Evolutionary conservation across 2,113 vertebrate genomes (phyloP).

Genomic region (Pseudorhombus dupliciocellatus): DNA sequence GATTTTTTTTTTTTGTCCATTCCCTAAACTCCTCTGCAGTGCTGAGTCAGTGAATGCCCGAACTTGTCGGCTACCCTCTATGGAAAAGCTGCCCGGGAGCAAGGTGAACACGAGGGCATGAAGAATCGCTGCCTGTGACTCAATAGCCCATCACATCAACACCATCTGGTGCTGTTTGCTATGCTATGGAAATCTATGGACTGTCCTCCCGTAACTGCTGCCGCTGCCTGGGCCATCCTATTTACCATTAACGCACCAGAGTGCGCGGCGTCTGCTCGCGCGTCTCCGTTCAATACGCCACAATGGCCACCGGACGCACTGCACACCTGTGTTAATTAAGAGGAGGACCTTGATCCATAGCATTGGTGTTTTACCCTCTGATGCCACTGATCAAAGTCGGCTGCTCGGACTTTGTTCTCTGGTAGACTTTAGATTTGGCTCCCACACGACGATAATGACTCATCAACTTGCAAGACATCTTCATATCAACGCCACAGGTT

Average conservation of each 20-base stretch:
- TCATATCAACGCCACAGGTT: background rate
- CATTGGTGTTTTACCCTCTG: background rate
- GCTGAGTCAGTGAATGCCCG: constrained; percentile 29
- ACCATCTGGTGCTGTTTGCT: constrained; percentile 54
- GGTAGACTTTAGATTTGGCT: background rate
- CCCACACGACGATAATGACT: background rate
- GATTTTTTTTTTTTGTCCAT: constrained; percentile 8
- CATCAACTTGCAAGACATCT: background rate
- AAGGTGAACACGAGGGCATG: constrained; percentile 60
- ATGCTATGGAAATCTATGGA: constrained; percentile 36
- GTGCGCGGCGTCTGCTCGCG: background rate
- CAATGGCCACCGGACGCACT: background rate
- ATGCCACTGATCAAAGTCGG: background rate
- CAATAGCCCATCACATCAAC: constrained; percentile 32
- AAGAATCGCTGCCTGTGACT: constrained; percentile 43
- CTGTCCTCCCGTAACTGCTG: constrained; percentile 34
- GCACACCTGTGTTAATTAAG: constrained; percentile 8
- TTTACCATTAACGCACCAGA: constrained; percentile 23
- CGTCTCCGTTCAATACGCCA: background rate
- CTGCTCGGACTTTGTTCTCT: background rate
- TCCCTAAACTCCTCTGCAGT: constrained; percentile 9
- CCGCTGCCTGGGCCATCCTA: constrained; percentile 8
- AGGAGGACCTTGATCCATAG: background rate
- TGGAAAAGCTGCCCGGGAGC: constrained; percentile 35
- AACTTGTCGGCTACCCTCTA: constrained; percentile 40